Conservation (phyloP, 2,888 invertebrate species). For the Scrobipalpa atriplicella region DNA sequence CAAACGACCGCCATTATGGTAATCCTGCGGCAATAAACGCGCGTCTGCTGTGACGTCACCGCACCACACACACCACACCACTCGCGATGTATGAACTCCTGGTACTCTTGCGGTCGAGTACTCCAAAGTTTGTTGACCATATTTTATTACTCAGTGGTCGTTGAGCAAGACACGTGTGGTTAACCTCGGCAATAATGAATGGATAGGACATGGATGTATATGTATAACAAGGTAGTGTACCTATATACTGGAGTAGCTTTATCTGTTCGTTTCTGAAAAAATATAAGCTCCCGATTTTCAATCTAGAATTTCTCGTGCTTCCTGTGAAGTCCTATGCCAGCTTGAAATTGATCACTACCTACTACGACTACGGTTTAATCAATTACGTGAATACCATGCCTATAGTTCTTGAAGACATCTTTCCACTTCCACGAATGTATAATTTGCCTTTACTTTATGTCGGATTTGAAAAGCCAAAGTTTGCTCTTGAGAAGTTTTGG, state of each 20-base stretch:
- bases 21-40: slow-evolving; percentile 45
- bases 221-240: too few species aligned
- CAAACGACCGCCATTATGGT: slow-evolving; percentile 43
- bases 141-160: not conserved
- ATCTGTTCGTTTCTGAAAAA: too few species aligned
- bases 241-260: too few species aligned
- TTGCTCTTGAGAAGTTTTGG: not conserved
- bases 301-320: too few species aligned
- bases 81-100: not conserved
- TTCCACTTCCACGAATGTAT: not conserved
- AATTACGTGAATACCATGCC: not conserved
- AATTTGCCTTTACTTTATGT: not conserved
- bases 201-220: too few species aligned
- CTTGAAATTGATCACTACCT: too few species aligned
- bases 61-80: not conserved
- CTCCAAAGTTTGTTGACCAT: not conserved
- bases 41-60: slow-evolving; percentile 20
- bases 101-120: not conserved
- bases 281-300: too few species aligned
- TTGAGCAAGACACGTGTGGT: not conserved
- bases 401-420: not conserved
- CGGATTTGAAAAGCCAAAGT: not conserved
- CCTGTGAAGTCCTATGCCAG: too few species aligned
- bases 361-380: too few species aligned
- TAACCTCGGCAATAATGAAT: too few species aligned